Conservation (phyloP, 2,888 invertebrate genomes). For the Caenorhabditis afra region DNA sequence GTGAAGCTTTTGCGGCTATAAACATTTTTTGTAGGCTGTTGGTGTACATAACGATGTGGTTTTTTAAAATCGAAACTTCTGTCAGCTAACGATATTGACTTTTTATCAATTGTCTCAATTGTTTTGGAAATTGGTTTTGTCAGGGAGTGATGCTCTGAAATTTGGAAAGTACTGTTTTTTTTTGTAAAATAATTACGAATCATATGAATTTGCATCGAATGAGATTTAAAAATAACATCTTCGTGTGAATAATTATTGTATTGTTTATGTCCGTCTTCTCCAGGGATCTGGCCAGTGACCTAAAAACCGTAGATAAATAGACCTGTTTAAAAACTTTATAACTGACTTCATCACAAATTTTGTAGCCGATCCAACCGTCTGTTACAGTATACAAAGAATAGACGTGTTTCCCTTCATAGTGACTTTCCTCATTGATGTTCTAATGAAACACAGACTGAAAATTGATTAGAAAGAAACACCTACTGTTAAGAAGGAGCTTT, state of each 20-base stretch:
- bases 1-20: too few species aligned
- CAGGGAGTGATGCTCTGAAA: constrained; percentile 13
- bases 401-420: constrained; percentile 61
- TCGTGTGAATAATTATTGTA: constrained; percentile 29
- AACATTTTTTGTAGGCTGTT: too few species aligned
- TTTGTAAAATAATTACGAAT: too few species aligned
- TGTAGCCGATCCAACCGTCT: constrained; percentile 60
- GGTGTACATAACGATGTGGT: too few species aligned
- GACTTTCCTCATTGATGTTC: constrained; percentile 63
- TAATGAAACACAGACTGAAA: too few species aligned
- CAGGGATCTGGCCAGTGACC: neutral
- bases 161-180: neutral
- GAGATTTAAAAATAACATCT: constrained; percentile 23
- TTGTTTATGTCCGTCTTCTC: constrained; percentile 12
- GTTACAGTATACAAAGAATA: constrained; percentile 55
- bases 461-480: constrained; percentile 1
- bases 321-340: constrained; percentile 39
- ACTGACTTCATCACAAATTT: constrained; percentile 59
- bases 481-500: constrained; percentile 60
- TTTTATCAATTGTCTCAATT: too few species aligned
- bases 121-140: too few species aligned
- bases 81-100: too few species aligned
- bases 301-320: constrained; percentile 9
- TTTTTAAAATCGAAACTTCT: too few species aligned
- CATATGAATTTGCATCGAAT: constrained; percentile 43